Conservation (phyloP, 1,140 invertebrate species). For the Antheraea pernyi region DNA sequence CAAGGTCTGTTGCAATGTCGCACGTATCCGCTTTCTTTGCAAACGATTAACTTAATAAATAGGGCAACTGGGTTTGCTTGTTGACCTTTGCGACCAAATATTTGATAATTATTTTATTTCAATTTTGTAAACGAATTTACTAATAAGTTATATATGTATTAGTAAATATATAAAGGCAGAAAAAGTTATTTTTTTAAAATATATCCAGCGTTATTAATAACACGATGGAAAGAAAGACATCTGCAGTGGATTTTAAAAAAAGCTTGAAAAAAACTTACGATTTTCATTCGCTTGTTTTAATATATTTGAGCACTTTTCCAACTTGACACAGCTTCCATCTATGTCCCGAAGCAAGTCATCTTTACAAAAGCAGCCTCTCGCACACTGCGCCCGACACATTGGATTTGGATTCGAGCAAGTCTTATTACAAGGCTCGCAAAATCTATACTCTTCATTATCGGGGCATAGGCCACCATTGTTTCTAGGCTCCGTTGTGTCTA, state of each 20-base stretch:
- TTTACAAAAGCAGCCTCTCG: slow-evolving; percentile 49
- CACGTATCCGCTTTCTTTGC: not conserved
- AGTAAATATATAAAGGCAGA: too few species aligned
- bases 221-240: too few species aligned
- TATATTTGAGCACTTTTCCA: slow-evolving; percentile 27
- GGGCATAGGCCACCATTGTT: slow-evolving; percentile 27
- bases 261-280: too few species aligned
- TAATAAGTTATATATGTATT: too few species aligned
- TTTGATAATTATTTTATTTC: too few species aligned
- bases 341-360: slow-evolving; percentile 34
- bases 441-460: slow-evolving; percentile 43
- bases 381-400: slow-evolving; percentile 44
- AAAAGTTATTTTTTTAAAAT: too few species aligned
- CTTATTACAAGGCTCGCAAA: slow-evolving; percentile 43
- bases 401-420: slow-evolving; percentile 49
- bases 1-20: not conserved
- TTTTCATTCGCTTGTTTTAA: slow-evolving; percentile 16
- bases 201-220: too few species aligned
- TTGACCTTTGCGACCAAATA: not conserved
- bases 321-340: slow-evolving; percentile 36
- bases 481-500: slow-evolving; percentile 36
- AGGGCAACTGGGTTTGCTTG: not conserved
- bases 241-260: too few species aligned
- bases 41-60: not conserved
- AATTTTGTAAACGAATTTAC: too few species aligned